Percentiles rank a stretch among this genome's conserved stretches.
These are phyloP conservation scores for Zoanthus gigantus DNA, from an alignment of 92 coral and sea anemone genomes.

Conservation along the genomic window DNA sequence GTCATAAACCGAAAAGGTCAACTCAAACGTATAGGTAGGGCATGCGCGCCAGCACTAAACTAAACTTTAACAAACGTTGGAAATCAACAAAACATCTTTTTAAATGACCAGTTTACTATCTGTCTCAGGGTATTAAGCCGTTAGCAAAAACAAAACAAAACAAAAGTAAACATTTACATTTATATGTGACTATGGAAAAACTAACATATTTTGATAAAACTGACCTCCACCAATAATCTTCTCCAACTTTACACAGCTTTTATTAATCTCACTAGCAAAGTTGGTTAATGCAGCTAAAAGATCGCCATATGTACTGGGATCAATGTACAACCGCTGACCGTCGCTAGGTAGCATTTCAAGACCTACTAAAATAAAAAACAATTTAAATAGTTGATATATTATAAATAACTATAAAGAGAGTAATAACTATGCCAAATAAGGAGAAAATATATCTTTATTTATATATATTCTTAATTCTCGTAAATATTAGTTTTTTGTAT, in stretches of 20 bases:
- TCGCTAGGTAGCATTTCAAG: constrained; percentile 34
- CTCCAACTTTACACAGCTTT: constrained; percentile 14
- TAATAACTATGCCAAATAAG: no score
- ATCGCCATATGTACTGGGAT: constrained; percentile 30
- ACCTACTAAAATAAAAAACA: not conserved
- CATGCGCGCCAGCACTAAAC: no score
- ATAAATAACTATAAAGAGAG: no score
- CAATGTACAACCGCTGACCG: constrained; percentile 34
- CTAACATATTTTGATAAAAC: not conserved
- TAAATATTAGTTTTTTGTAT: not conserved
- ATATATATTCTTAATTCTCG: not conserved
- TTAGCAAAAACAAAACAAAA: no score
- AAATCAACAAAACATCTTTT: no score
- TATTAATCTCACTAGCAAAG: constrained; percentile 16
- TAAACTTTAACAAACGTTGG: no score
- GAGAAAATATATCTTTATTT: no score
- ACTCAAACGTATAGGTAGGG: no score
- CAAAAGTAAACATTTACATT: not conserved
- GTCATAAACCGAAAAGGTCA: no score
- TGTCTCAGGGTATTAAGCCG: no score
- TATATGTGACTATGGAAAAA: not conserved
- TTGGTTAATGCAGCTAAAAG: constrained; percentile 9
- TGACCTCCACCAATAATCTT: constrained; percentile 37
- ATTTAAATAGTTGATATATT: not conserved
- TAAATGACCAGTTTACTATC: no score